Evolutionary conservation across 2,797 vertebrate genomes (phyloP), one percentile per base, ranked within the genome.

Genomic region (Threskiornis aethiopicus): DNA sequence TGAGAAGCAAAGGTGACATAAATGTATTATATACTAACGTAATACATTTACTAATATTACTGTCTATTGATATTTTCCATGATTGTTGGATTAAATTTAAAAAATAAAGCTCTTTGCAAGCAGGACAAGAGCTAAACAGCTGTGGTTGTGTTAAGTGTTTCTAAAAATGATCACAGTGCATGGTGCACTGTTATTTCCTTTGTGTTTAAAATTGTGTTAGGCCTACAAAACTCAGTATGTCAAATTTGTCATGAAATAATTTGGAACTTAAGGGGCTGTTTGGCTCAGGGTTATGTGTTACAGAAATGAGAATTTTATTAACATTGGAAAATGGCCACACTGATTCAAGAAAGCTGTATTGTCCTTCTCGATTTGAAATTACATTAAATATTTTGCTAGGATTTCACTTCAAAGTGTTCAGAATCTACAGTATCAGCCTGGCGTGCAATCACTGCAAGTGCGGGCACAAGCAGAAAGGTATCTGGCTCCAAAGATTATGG

Each of bases 241-340:
- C 93, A 97, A 95, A 92, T 96, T 96, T 97, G 58, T 95, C 90
- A 96, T 95, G 77, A 95, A 95, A 96, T 75, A 86, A 76, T 89
- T 92, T 95, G 89, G 64, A 94, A 85, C 33, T 83, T 54, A 33
- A 82, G 41, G 83, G 66, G 67, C 41, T 95, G 64, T 59, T 42
- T 51, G 85, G 51, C 26, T 93, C 75, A 83, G 80, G 67, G 62
- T 95, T 96, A 88, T 62, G 47, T 62, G 92, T 95, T 93, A 59
- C 18, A 95, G 79, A 97, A 97, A 97, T 59, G 44, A 77, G 66
- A 95, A 95, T 97, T 90, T 97, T 95, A 96, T 98, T 97, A 93
- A 81, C 24, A 24, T 91, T 97, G 95, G 94, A 97, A 96, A 93
- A 93, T 66, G 73, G 87, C 89, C 84, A 94, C 57, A 44, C 21